Percentiles rank a stretch among this genome's conserved stretches.
phyloP scores from a whole-genome alignment of 2,888 invertebrate species.

The Trachelus stipa region DNA sequence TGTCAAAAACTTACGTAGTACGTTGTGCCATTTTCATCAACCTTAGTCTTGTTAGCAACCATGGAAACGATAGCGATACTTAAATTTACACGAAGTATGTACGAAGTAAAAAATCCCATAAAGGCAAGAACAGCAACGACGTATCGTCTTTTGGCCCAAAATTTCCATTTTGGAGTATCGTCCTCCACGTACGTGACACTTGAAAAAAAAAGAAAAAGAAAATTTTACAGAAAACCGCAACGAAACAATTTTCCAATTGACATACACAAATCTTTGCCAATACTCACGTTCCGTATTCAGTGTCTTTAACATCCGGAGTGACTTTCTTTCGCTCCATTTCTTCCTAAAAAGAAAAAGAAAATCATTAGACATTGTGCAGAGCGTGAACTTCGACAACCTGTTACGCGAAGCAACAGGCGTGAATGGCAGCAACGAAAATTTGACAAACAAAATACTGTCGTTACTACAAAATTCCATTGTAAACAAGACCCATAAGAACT shows the following conservation, averaged over 20 bases:
- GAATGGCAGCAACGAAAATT: not conserved
- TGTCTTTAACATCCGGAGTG: constrained; percentile 33
- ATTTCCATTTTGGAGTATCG: constrained; percentile 71
- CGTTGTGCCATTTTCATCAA: constrained; percentile 74
- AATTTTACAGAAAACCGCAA: not conserved
- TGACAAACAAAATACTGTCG: not conserved
- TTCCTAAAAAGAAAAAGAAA: not conserved
- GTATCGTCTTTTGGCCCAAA: constrained; percentile 81
- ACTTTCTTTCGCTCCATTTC: constrained; percentile 42
- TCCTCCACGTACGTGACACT: constrained; percentile 32
- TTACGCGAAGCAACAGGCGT: not conserved
- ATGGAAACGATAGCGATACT: constrained; percentile 95
- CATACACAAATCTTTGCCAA: not conserved
- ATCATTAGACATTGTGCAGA: not conserved
- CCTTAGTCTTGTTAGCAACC: constrained; percentile 78
- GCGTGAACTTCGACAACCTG: not conserved
- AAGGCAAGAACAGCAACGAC: constrained; percentile 83
- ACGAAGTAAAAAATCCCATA: constrained; percentile 87
- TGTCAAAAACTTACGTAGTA: constrained; percentile 68
- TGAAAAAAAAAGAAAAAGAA: not conserved
- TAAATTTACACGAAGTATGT: constrained; percentile 86
- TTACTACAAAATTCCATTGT: not conserved
- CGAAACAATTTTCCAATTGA: not conserved
- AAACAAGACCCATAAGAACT: not conserved
- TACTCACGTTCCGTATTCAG: constrained; percentile 41